phyloP scores from a whole-genome alignment of 2,797 vertebrate species.

The Chelidonichthys spinosus region DNA sequence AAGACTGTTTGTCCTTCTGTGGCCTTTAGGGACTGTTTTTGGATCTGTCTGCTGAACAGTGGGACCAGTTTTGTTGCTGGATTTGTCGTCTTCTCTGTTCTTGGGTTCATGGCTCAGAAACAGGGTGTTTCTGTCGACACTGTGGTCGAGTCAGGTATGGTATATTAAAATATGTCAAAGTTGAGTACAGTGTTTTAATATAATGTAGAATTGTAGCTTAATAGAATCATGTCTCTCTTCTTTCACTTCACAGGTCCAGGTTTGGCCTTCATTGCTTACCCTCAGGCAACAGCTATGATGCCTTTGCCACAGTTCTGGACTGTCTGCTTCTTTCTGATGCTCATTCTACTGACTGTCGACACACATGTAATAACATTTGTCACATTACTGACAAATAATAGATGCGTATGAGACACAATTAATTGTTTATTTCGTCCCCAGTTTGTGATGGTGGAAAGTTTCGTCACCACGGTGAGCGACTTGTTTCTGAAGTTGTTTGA shows the following conservation, averaged over 20 bases:
- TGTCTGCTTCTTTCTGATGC: slow-evolving; percentile 76
- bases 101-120: background rate
- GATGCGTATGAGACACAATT: background rate
- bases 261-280: slow-evolving; percentile 72
- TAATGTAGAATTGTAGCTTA: no score
- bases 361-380: slow-evolving; percentile 80
- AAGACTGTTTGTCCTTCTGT: background rate
- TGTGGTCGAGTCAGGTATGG: background rate
- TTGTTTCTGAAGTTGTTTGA: slow-evolving; percentile 45
- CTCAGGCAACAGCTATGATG: slow-evolving; percentile 76
- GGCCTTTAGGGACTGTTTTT: slow-evolving; percentile 69
- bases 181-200: no score
- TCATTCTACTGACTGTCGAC: slow-evolving; percentile 82
- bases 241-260: slow-evolving; percentile 60
- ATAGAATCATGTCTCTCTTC: no score
- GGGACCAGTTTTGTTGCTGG: slow-evolving; percentile 64
- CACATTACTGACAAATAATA: background rate
- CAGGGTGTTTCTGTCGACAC: background rate
- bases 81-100: background rate
- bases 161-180: no score
- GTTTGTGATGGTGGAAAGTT: slow-evolving; percentile 65
- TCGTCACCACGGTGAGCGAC: slow-evolving; percentile 60
- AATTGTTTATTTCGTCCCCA: slow-evolving; percentile 16
- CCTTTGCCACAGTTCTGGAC: slow-evolving; percentile 73
- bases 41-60: slow-evolving; percentile 78